These are phyloP conservation scores for Rugalucina vietnamica DNA, from an alignment of 2,888 invertebrate genomes.

Conservation along the genomic window DNA sequence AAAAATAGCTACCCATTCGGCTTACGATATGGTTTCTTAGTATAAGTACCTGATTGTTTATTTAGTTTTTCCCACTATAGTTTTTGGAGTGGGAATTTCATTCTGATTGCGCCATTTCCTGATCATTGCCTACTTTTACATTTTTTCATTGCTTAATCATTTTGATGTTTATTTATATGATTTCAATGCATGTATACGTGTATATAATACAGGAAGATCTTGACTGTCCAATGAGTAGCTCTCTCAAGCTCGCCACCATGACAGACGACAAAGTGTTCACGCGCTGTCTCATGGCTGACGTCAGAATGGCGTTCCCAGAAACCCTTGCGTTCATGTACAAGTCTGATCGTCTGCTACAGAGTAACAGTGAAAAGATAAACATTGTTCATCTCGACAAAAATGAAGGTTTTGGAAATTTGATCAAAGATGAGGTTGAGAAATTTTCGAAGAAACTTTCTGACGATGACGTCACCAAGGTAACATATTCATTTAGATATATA, in stretches of 20 bases:
- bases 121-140: no score
- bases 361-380: slow-evolving; percentile 12
- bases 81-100: no score
- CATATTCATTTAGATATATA: no score
- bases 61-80: no score
- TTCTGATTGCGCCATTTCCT: no score
- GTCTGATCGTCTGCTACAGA: not conserved
- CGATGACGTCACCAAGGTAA: slow-evolving; percentile 9
- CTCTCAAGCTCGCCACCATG: slow-evolving; percentile 56
- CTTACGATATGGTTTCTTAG: no score
- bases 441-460: slow-evolving; percentile 1
- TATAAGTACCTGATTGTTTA: no score
- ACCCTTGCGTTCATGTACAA: slow-evolving; percentile 59
- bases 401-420: slow-evolving; percentile 13
- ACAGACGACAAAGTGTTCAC: slow-evolving; percentile 72
- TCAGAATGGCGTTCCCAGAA: slow-evolving; percentile 58
- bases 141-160: no score
- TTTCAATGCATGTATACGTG: no score
- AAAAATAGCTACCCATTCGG: no score
- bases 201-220: slow-evolving; percentile 53
- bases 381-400: slow-evolving; percentile 30
- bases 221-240: slow-evolving; percentile 72
- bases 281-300: slow-evolving; percentile 59
- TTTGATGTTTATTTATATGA: no score
- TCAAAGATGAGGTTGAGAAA: not conserved